Conservation (phyloP, 1,140 invertebrate genomes). For the Ptiloglossa arizonensis region DNA sequence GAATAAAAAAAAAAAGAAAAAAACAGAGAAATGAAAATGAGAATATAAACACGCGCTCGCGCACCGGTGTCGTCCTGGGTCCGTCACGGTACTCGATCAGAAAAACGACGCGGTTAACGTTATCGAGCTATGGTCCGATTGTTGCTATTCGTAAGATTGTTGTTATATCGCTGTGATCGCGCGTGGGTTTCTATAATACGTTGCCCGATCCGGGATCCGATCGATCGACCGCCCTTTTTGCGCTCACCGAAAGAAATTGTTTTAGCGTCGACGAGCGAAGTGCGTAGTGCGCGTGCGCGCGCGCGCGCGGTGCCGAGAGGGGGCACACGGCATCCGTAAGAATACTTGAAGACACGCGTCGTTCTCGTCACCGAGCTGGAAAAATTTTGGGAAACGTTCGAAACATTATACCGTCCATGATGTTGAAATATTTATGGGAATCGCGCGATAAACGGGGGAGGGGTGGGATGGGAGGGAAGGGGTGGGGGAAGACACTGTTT, state of each 20-base stretch:
- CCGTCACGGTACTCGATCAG: background rate
- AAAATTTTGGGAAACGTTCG: conserved; percentile 62
- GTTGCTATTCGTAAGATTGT: conserved; percentile 82
- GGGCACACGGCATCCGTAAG: conserved; percentile 44
- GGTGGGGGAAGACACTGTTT: no score
- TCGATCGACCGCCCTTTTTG: conserved; percentile 63
- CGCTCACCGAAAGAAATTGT: conserved; percentile 55
- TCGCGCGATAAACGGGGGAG: background rate
- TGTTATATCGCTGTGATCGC: conserved; percentile 80
- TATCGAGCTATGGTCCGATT: conserved; percentile 77
- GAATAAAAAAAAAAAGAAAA: background rate
- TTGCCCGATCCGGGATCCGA: conserved; percentile 65
- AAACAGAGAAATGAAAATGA: background rate
- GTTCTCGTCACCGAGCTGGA: conserved; percentile 37
- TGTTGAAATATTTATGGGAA: conserved; percentile 57
- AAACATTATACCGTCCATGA: conserved; percentile 68
- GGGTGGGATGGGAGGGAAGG: no score
- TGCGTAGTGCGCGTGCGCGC: background rate
- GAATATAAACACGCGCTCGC: no score
- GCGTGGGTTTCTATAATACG: conserved; percentile 70
- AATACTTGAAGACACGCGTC: conserved; percentile 60
- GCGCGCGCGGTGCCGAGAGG: background rate
- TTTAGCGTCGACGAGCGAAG: conserved; percentile 19
- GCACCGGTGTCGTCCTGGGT: background rate
- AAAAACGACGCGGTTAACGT: conserved; percentile 70